These are phyloP conservation scores for Lagocephalus sceleratus DNA, from an alignment of 2,797 vertebrate genomes.

Conservation along the genomic window DNA sequence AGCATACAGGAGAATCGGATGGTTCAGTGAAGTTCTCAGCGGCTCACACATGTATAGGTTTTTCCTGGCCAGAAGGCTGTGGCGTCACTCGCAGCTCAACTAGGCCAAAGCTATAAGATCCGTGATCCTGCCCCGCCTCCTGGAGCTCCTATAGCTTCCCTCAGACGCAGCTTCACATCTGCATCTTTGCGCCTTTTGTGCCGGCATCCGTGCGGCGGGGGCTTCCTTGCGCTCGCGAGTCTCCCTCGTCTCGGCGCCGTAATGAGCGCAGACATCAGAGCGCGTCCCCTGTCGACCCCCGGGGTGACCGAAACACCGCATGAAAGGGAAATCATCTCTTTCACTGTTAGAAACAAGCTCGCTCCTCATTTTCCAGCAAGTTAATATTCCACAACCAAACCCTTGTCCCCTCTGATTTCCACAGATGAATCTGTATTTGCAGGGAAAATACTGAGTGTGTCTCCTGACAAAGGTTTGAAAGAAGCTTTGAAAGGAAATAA, in stretches of 20 bases:
- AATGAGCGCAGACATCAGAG: constrained; percentile 30
- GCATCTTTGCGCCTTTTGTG: no score
- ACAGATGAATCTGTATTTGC: no score
- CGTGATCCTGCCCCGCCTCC: not conserved
- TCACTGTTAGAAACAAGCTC: not conserved
- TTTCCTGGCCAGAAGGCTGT: no score
- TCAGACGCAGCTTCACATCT: not conserved
- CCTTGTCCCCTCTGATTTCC: no score
- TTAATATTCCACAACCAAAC: not conserved
- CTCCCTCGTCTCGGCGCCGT: constrained; percentile 27
- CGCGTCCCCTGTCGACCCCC: constrained; percentile 18
- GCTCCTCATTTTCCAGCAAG: not conserved
- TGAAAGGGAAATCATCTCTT: not conserved
- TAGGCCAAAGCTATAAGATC: not conserved
- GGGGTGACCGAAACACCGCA: constrained; percentile 14
- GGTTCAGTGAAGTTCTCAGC: no score
- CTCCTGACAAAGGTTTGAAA: no score
- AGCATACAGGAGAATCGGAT: no score
- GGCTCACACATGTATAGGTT: no score
- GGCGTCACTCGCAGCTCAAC: no score
- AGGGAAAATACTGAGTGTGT: no score
- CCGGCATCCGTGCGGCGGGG: constrained; percentile 12
- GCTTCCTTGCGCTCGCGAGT: constrained; percentile 34
- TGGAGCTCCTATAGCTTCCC: not conserved
- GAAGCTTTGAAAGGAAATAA: no score